Conservation (phyloP, 1,140 invertebrate species). For the Nebria ingens region DNA sequence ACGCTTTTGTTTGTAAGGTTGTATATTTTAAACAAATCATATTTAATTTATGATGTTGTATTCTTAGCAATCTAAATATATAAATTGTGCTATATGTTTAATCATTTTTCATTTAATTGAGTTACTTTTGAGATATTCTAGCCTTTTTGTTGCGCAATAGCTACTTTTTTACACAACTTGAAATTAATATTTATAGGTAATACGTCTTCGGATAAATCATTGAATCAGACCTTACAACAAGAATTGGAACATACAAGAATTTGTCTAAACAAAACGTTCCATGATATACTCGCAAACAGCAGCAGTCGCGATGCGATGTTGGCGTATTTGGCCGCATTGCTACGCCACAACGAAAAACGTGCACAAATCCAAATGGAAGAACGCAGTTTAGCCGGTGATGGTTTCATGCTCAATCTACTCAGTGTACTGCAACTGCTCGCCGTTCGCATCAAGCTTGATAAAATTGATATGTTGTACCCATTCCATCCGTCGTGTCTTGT, state of each 20-base stretch:
- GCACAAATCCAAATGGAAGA: conserved; percentile 85
- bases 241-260: conserved; percentile 55
- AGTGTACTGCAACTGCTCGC: conserved; percentile 81
- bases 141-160: no score
- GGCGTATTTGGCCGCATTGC: conserved; percentile 62
- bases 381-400: conserved; percentile 74
- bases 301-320: conserved; percentile 63
- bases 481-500: conserved; percentile 72
- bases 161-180: not conserved
- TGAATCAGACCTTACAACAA: conserved; percentile 53
- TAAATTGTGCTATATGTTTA: no score
- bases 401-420: conserved; percentile 89
- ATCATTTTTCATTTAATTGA: no score
- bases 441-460: conserved; percentile 73
- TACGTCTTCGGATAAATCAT: conserved; percentile 40
- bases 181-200: not conserved
- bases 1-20: no score
- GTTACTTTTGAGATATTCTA: conserved; percentile 31
- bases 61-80: no score
- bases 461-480: conserved; percentile 77
- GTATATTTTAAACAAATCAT: no score
- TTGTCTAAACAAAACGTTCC: conserved; percentile 38
- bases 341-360: conserved; percentile 75
- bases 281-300: conserved; percentile 71
- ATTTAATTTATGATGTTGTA: no score